Percentiles rank a stretch among this genome's conserved stretches.
Conservation (phyloP, 2,797 vertebrate species). For the Parotocinclus haroldoi region DNA sequence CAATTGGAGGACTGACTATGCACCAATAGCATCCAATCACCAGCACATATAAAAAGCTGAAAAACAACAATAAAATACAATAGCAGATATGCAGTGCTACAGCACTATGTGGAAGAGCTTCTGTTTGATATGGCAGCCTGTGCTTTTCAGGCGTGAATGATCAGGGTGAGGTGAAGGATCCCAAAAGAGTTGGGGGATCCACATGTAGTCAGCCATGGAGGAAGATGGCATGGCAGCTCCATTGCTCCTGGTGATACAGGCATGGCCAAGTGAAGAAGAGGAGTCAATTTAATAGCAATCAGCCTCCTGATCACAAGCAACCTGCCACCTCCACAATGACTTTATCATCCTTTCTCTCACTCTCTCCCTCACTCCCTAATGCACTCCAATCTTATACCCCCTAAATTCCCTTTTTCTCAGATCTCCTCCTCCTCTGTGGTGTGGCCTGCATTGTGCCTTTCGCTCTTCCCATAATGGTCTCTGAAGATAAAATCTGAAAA, state of each 20-base stretch:
- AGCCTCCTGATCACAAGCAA: constrained; percentile 67
- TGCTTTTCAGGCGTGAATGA: constrained; percentile 58
- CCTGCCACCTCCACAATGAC: constrained; percentile 72
- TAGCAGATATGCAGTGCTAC: no score
- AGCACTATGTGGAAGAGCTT: constrained; percentile 51
- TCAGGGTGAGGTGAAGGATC: constrained; percentile 38
- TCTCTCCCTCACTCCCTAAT: constrained; percentile 8
- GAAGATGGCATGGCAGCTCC: neutral
- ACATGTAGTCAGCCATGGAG: constrained; percentile 2
- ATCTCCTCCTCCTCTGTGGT: neutral
- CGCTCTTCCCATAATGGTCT: neutral
- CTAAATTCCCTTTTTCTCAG: neutral
- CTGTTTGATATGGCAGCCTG: constrained; percentile 58
- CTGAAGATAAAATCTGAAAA: neutral
- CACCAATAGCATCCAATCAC: no score
- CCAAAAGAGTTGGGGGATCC: constrained; percentile 43
- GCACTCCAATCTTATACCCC: neutral
- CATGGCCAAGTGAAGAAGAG: constrained; percentile 50
- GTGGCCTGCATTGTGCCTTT: neutral
- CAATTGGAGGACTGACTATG: no score
- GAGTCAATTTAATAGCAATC: constrained; percentile 70
- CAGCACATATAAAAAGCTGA: no score
- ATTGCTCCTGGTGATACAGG: constrained; percentile 5
- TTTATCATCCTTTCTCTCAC: constrained; percentile 58
- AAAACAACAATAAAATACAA: no score